A percentile compares a stretch with the other conserved stretches of the same genome.
phyloP scores from a whole-genome alignment of 2,888 invertebrate genomes.

The Ormyrus thymus region DNA sequence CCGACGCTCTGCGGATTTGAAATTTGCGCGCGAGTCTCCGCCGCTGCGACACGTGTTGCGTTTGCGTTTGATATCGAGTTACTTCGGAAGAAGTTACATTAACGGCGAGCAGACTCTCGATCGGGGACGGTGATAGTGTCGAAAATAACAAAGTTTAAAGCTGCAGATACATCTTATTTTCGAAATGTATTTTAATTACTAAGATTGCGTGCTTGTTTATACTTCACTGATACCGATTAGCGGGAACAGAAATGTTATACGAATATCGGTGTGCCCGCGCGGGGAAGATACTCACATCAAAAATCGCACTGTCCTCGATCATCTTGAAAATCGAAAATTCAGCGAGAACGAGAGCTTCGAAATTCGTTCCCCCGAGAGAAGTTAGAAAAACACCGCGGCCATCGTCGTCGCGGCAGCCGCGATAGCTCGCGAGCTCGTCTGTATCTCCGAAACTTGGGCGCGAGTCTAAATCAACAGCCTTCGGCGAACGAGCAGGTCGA shows the following conservation, averaged over 20 bases:
- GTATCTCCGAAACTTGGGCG: background rate
- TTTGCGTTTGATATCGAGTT: too few species aligned
- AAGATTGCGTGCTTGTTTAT: too few species aligned
- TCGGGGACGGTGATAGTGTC: too few species aligned
- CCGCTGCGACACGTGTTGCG: too few species aligned
- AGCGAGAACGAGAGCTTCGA: background rate
- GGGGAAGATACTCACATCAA: constrained; percentile 68
- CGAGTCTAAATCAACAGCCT: background rate
- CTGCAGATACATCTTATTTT: too few species aligned
- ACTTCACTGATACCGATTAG: too few species aligned
- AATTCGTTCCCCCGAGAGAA: background rate
- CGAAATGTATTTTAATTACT: too few species aligned
- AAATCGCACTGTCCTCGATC: constrained; percentile 69
- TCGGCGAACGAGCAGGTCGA: background rate
- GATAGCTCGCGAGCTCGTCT: background rate
- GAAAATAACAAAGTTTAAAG: too few species aligned
- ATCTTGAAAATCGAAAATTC: constrained; percentile 57
- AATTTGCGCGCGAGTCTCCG: background rate
- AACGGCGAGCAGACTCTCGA: too few species aligned
- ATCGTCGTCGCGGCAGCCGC: background rate
- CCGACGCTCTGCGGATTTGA: background rate
- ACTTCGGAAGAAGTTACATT: too few species aligned
- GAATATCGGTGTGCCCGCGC: background rate
- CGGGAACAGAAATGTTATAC: background rate
- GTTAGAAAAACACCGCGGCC: background rate